Evolutionary conservation across 2,888 invertebrate genomes (phyloP).

Genomic region (Acronicta alni): DNA sequence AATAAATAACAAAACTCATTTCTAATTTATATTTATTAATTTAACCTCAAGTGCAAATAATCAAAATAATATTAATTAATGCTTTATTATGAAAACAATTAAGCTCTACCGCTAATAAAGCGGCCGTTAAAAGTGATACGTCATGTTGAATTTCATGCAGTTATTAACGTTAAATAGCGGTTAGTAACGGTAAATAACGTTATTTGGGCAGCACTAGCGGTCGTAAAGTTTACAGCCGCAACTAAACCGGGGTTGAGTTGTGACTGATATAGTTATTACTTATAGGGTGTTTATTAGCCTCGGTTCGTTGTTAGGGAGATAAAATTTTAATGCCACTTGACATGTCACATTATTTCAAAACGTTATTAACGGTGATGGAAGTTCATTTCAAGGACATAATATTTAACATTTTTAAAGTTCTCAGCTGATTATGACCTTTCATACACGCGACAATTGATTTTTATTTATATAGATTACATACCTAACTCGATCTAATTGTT

Average conservation of each 20-base stretch:
- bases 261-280: constrained; percentile 49
- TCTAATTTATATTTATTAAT: constrained; percentile 1
- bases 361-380: background rate
- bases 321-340: constrained; percentile 21
- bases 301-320: constrained; percentile 9
- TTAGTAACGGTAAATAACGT: constrained; percentile 34
- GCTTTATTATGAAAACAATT: constrained; percentile 30
- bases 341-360: constrained; percentile 10
- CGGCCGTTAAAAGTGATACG: constrained; percentile 22
- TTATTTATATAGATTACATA: no score
- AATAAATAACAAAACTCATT: background rate
- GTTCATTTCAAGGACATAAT: no score
- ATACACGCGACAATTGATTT: no score
- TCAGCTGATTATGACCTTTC: no score
- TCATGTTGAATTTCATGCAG: constrained; percentile 22
- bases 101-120: constrained; percentile 28
- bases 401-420: no score
- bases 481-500: no score
- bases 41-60: constrained; percentile 14
- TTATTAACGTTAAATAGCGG: constrained; percentile 41
- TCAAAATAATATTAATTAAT: constrained; percentile 16
- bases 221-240: constrained; percentile 51
- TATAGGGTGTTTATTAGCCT: constrained; percentile 48
- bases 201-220: constrained; percentile 40
- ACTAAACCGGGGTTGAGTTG: constrained; percentile 42